Evolutionary conservation across 2,888 invertebrate species (phyloP), one percentile per base, ranked within the genome.

Genomic region (Caenorhabditis sp.): DNA sequence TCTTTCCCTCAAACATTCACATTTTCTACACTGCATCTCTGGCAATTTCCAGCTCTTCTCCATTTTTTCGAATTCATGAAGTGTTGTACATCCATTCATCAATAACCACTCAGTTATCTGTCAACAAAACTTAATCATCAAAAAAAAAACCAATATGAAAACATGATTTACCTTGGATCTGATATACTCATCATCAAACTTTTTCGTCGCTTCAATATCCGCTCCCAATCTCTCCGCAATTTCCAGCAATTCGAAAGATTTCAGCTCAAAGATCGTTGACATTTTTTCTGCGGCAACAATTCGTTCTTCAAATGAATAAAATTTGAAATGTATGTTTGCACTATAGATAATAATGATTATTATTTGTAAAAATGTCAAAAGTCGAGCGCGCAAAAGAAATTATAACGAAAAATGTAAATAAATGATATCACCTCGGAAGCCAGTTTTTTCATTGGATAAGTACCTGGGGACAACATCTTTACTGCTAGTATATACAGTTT

Each of bases 291-390:
- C 10, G 31, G n/a, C n/a, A n/a, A n/a, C n/a, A n/a, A n/a, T n/a
- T n/a, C n/a, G n/a, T n/a, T n/a, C n/a, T n/a, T 31, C 31, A 10
- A 31, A 31, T 31, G 31, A 31, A 31, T 31, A 31, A 43, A 43
- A 43, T 17, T 10, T 43, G 43, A 43, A 36, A 36, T 8, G 5
- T 36, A 12, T 43, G 43, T 43, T 43, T 43, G 43, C 43, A 43
- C 43, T 43, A 17, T 43, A 43, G 43, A 43, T 43, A 43, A 43
- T 12, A 43, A 43, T 43, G 43, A 43, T 43, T 43, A 43, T 43
- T 43, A 43, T 43, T 43, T 43, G 43, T 43, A 43, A 43, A 43
- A 43, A 43, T 43, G 43, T 43, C 43, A 43, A 43, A 43, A 43
- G 43, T 43, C 43, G 17, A 43, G 43, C 43, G 43, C 43, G 12